Evolutionary conservation across 2,888 invertebrate species (phyloP), one percentile per base, ranked within the genome.

Genomic region (Blera fallax): DNA sequence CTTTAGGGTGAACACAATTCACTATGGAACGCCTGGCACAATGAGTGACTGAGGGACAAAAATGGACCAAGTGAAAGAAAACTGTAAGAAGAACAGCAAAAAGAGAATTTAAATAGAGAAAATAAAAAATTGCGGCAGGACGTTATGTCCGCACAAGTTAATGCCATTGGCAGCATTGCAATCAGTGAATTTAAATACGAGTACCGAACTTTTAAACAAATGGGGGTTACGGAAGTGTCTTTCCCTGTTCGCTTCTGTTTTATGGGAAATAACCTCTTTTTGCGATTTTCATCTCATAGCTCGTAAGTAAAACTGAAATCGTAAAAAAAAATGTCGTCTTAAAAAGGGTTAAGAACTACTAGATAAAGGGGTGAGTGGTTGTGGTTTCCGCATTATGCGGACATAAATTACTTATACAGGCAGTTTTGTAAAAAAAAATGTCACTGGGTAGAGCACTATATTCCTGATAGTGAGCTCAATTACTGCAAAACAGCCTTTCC

Each of bases 121-220:
- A 73, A 69, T 40, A 73, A 74, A 69, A n/a, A 56, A 37, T 45
- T 84, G 80, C 69, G 74, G 69, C 79, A 74, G 79, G 64, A 69
- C 73, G 70, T 56, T 74, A 78, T 73, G 60, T 83, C 73, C 84
- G 69, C 32, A 58, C 50, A 84, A 84, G 79, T 58, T 64, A 70
- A 56, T 84, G 84, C 80, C 84, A 84, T 80, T 80, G 84, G 84
- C 84, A 79, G 84, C 64, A 65, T 54, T 84, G 84, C 84, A 84
- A 84, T 84, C 84, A 84, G 74, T 70, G 74, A 62, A 58, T 84
- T 79, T 64, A 74, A 74, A 80, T 65, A 65, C 34, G 50, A 58
- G 54, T 18, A 79, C 56, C 45, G 21, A 70, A 79, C 34, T 79
- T 79, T 80, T 60, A 29, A 80, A 74, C 74, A 84, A 84, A 79